Conservation (phyloP, 2,888 invertebrate species). For the Pheosia gnoma region DNA sequence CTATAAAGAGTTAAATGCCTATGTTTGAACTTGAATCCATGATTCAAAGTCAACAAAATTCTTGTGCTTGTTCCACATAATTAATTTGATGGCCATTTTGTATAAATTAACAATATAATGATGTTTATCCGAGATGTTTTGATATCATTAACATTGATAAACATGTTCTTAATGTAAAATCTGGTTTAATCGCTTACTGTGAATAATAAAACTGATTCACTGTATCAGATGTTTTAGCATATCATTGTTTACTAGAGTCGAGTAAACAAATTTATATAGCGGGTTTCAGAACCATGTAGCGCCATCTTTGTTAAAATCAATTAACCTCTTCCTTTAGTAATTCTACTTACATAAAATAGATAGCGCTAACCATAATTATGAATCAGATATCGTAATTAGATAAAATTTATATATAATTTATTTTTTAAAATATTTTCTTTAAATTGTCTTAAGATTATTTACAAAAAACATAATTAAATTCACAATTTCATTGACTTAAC, state of each 20-base stretch:
- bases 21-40: neutral
- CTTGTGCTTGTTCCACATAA: slow-evolving; percentile 3
- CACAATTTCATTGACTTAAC: too few relatives aligned
- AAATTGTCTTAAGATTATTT: too few relatives aligned
- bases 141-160: slow-evolving; percentile 33
- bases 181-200: neutral
- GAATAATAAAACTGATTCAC: neutral
- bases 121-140: slow-evolving; percentile 28
- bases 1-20: too few relatives aligned
- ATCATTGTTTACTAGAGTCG: neutral
- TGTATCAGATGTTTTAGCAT: too few relatives aligned
- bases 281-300: neutral
- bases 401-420: too few relatives aligned
- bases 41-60: neutral
- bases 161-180: neutral
- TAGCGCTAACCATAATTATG: too few relatives aligned
- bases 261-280: neutral
- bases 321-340: too few relatives aligned
- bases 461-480: too few relatives aligned
- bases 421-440: too few relatives aligned
- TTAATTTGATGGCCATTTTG: slow-evolving; percentile 26
- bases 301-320: too few relatives aligned
- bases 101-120: slow-evolving; percentile 28
- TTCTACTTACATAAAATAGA: too few relatives aligned
- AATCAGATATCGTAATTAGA: too few relatives aligned